Evolutionary conservation across 64 coral and sea anemone species (phyloP).

Genomic region (Catalaphyllia jardinei): DNA sequence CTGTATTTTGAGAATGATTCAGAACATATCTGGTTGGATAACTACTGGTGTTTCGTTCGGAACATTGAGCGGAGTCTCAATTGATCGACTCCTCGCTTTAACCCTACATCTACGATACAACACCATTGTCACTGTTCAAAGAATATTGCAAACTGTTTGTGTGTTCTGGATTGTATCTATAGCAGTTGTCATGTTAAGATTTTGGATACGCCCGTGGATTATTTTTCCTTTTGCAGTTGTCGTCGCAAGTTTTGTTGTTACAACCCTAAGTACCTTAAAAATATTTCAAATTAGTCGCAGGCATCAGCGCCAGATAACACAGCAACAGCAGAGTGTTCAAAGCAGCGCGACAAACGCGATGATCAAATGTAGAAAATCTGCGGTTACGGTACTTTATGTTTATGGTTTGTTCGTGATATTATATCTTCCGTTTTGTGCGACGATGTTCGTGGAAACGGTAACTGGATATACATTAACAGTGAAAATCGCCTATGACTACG

Average conservation of each 20-base stretch:
- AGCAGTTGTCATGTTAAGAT: conserved; percentile 15
- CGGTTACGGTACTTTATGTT: neutral
- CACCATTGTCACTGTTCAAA: neutral
- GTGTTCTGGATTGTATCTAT: conserved; percentile 1
- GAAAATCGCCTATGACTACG: neutral
- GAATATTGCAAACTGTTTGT: neutral
- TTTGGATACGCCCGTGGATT: neutral
- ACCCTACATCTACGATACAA: conserved; percentile 37
- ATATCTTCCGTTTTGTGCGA: neutral
- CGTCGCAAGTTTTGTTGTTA: neutral
- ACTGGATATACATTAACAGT: neutral
- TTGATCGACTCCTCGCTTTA: conserved; percentile 35
- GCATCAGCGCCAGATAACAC: conserved; percentile 16
- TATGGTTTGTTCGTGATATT: neutral
- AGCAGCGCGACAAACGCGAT: neutral
- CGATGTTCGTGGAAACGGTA: neutral
- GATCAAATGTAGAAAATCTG: neutral
- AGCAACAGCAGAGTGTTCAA: neutral
- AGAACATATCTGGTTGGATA: conserved; percentile 14
- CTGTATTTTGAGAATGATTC: conserved; percentile 22
- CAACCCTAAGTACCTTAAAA: neutral
- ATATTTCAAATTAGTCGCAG: conserved; percentile 28
- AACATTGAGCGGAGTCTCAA: conserved; percentile 9
- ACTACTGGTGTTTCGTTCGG: conserved; percentile 27
- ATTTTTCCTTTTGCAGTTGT: conserved; percentile 25